Percentiles rank a stretch among this genome's conserved stretches.
Evolutionary conservation across 2,888 invertebrate species (phyloP).

Genomic region (Mechanitis messenoides): DNA sequence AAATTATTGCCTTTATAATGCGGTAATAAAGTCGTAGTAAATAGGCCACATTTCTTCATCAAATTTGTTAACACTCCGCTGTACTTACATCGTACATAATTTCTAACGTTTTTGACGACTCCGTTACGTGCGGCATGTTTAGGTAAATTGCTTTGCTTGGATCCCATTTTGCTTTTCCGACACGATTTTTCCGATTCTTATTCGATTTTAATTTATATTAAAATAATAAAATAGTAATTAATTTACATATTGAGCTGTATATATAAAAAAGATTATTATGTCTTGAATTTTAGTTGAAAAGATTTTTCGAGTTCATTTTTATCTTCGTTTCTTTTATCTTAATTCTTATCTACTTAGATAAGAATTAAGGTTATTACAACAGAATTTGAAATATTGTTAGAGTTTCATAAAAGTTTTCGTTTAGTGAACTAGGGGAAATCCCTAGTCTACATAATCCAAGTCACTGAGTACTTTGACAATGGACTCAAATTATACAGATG

Average conservation of each 20-base stretch:
- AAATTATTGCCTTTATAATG: conserved; percentile 17
- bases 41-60: conserved; percentile 22
- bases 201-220: neutral
- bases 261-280: no score
- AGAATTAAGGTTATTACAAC: neutral
- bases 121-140: conserved; percentile 5
- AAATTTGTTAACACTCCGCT: conserved; percentile 16
- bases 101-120: conserved; percentile 16
- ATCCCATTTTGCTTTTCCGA: neutral
- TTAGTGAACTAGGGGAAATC: conserved; percentile 20
- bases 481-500: conserved; percentile 42
- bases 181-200: neutral
- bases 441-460: conserved; percentile 30
- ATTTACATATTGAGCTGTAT: no score
- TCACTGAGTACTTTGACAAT: conserved; percentile 37
- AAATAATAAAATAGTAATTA: neutral
- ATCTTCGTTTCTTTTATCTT: no score
- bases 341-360: no score
- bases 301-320: no score
- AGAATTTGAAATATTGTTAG: no score
- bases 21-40: conserved; percentile 18
- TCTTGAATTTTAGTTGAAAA: no score
- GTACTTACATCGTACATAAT: conserved; percentile 20
- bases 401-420: conserved; percentile 12
- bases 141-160: conserved; percentile 5